These are phyloP conservation scores for Magallana nippona DNA, from an alignment of 2,888 invertebrate species.

Conservation along the genomic window DNA sequence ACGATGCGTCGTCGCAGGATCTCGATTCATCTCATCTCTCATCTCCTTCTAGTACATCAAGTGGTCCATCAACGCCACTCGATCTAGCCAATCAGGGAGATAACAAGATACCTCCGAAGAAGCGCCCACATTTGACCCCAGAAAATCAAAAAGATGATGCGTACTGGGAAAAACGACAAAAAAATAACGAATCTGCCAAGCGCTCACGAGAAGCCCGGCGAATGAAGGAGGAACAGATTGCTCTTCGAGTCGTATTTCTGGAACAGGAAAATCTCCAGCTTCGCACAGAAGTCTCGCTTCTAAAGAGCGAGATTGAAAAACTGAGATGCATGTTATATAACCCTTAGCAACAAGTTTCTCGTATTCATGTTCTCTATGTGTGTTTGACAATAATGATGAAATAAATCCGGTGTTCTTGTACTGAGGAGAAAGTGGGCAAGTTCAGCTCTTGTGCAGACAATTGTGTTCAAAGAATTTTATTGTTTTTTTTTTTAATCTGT, in stretches of 20 bases:
- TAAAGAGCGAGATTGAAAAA: slow-evolving; percentile 77
- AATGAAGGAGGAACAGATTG: slow-evolving; percentile 79
- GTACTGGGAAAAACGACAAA: slow-evolving; percentile 80
- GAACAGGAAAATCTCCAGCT: slow-evolving; percentile 79
- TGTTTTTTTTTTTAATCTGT: slow-evolving; percentile 1
- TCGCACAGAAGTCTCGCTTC: slow-evolving; percentile 74
- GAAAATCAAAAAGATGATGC: slow-evolving; percentile 74
- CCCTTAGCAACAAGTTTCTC: slow-evolving; percentile 51
- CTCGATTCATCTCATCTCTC: slow-evolving; percentile 43
- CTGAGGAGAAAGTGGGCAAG: neutral
- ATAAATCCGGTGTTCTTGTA: neutral
- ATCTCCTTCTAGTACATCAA: slow-evolving; percentile 56
- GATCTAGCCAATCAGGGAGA: slow-evolving; percentile 53
- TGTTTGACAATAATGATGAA: neutral
- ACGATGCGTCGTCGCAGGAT: slow-evolving; percentile 29
- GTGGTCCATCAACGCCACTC: slow-evolving; percentile 53
- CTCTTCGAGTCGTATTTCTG: slow-evolving; percentile 74
- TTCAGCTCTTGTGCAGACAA: slow-evolving; percentile 20
- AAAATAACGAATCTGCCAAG: slow-evolving; percentile 80
- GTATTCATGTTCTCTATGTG: too few relatives aligned
- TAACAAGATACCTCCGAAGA: slow-evolving; percentile 68
- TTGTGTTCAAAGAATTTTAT: slow-evolving; percentile 30
- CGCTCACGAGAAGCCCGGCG: slow-evolving; percentile 79
- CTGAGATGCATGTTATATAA: slow-evolving; percentile 76
- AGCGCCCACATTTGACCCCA: slow-evolving; percentile 66